Evolutionary conservation across 2,113 vertebrate species (phyloP), one percentile per base, ranked within the genome.

Genomic region (Gymnarchus niloticus): DNA sequence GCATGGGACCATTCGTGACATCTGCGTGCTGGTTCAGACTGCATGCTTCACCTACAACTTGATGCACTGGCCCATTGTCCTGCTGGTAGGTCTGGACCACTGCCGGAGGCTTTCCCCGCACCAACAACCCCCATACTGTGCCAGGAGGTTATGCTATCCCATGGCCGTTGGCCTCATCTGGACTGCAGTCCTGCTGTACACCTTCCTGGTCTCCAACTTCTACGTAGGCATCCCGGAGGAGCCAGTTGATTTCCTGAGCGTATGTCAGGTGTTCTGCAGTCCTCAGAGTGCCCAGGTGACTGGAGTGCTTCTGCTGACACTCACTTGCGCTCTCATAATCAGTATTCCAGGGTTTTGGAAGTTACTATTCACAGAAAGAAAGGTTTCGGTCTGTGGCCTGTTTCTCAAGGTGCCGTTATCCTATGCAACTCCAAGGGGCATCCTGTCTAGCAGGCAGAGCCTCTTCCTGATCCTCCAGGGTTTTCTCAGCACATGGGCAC

Each of bases 11-110:
- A 91, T 48, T 41, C 95, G 96, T 61, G 96, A 98, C 37, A 89
- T 95, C 12, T 97, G 96, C 84, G 90, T 97, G 4, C 87, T 97
- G 81, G 92, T 94, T 37, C 95, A 97, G 90, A 92, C 96, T 49
- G 33, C 91, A 0, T 95, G 95, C 28, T 90, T 93, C 3, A 88
- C 92, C 83, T 95, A 94, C 0, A 84, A 93, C 0, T 41, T 90
- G 28, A 28, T 97, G 89, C 94, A 95, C 86, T 95, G 92, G 86
- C 96, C 96, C 0, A 91, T 95, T 1, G 92, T 90, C 19, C 46
- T 96, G 0, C 41, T 92, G 46, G 88, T 94, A 23, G 89, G 78
- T 12, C 85, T 96, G 87, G 96, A 97, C 89, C 93, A 96, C 85
- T 94, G 92, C 86, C 84, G 91, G 76, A 92, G 87, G 0, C 65